These are phyloP conservation scores for Salvator merianae DNA, from an alignment of 2,113 vertebrate species.

Conservation along the genomic window DNA sequence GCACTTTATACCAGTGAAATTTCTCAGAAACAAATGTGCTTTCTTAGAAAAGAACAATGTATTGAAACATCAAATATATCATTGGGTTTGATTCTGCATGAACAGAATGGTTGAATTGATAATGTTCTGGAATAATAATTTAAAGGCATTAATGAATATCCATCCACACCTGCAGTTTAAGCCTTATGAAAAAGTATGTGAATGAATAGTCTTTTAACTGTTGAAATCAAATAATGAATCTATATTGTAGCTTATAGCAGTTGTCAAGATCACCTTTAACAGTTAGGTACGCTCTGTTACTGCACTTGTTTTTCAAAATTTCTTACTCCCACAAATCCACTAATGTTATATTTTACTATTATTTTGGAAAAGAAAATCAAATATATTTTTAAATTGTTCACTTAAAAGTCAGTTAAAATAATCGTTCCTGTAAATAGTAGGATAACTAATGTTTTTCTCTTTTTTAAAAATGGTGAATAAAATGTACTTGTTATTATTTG, in stretches of 20 bases:
- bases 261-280: neutral
- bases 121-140: neutral
- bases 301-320: neutral
- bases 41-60: neutral
- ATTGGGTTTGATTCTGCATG: neutral
- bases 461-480: slow-evolving; percentile 62
- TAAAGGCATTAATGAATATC: neutral
- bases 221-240: neutral
- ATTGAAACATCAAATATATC: neutral
- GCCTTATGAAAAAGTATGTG: neutral
- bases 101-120: neutral
- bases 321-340: neutral
- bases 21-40: neutral
- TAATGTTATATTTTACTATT: neutral
- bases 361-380: slow-evolving; percentile 14
- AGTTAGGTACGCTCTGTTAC: too few species aligned
- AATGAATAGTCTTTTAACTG: neutral
- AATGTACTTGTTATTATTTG: slow-evolving; percentile 44
- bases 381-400: slow-evolving; percentile 40
- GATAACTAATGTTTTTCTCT: slow-evolving; percentile 44
- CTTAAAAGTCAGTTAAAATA: slow-evolving; percentile 31
- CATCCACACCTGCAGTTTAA: neutral
- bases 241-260: neutral
- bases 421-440: slow-evolving; percentile 36
- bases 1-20: neutral